A percentile compares a stretch with the other conserved stretches of the same genome.
Conservation (phyloP, 64 coral and sea anemone genomes). For the Pocillopora verrucosa region DNA sequence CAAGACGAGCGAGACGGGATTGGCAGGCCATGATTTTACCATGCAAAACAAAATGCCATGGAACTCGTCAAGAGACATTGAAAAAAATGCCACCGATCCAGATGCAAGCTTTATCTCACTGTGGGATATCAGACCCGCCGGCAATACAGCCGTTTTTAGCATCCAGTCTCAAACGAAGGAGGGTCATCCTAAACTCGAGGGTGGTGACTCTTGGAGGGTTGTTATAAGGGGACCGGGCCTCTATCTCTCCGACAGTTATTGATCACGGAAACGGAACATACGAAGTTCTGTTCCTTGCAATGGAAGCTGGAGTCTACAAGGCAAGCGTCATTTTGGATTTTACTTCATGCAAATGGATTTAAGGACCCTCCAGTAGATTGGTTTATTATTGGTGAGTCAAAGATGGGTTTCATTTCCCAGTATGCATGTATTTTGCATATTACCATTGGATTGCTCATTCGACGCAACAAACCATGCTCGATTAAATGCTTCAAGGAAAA, state of each 20-base stretch:
- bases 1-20: constrained; percentile 21
- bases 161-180: constrained; percentile 59
- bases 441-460: too few relatives aligned
- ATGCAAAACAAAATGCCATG: constrained; percentile 27
- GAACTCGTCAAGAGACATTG: neutral
- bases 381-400: constrained; percentile 53
- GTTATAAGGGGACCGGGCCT: constrained; percentile 38
- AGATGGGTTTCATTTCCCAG: neutral
- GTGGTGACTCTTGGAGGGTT: constrained; percentile 64
- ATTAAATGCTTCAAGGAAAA: too few relatives aligned
- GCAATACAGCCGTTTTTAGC: constrained; percentile 59
- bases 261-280: constrained; percentile 65
- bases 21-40: constrained; percentile 43
- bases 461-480: too few relatives aligned
- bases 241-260: constrained; percentile 44
- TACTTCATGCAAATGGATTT: constrained; percentile 55
- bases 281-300: constrained; percentile 56
- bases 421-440: too few relatives aligned
- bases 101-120: constrained; percentile 31
- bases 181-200: constrained; percentile 5
- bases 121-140: constrained; percentile 49
- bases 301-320: constrained; percentile 50
- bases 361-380: constrained; percentile 55
- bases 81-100: constrained; percentile 24
- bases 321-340: constrained; percentile 48